Evolutionary conservation across 2,113 vertebrate genomes (phyloP).

Genomic region (Acanthochromis polyacanthus): DNA sequence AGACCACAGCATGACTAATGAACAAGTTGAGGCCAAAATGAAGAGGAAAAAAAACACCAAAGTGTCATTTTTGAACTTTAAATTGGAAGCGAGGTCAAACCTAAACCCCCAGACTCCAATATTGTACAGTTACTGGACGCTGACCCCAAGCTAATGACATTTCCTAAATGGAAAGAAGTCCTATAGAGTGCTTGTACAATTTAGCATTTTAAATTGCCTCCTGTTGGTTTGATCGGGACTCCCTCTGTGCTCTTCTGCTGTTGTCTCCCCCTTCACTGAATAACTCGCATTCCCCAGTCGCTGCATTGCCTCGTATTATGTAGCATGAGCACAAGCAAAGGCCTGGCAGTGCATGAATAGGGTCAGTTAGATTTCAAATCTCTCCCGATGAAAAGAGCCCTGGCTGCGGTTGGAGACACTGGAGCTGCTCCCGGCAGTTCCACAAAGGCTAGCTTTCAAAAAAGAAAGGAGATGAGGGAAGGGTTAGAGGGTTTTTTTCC

Average conservation of each 20-base stretch:
- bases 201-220: conserved; percentile 50
- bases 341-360: conserved; percentile 86
- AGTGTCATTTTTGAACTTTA: conserved; percentile 12
- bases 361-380: conserved; percentile 86
- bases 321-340: conserved; percentile 76
- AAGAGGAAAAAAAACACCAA: background rate
- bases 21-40: conserved; percentile 20
- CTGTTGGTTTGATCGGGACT: conserved; percentile 63
- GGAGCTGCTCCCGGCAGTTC: conserved; percentile 78
- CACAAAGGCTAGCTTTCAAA: conserved; percentile 85
- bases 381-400: conserved; percentile 85
- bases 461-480: conserved; percentile 72
- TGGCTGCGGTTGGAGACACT: conserved; percentile 79
- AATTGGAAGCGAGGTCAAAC: conserved; percentile 5
- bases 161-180: background rate
- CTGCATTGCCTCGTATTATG: conserved; percentile 76
- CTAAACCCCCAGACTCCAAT: background rate
- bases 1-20: conserved; percentile 32
- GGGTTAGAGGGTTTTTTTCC: conserved; percentile 65
- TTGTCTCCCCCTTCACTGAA: conserved; percentile 65
- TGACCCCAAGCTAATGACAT: conserved; percentile 37
- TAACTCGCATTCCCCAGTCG: conserved; percentile 78
- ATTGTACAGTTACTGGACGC: background rate
- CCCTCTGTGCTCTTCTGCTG: conserved; percentile 52
- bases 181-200: conserved; percentile 27